Base-by-base conservation (phyloP, 1,140 invertebrate species). In the Hypothenemus hampei region DNA sequence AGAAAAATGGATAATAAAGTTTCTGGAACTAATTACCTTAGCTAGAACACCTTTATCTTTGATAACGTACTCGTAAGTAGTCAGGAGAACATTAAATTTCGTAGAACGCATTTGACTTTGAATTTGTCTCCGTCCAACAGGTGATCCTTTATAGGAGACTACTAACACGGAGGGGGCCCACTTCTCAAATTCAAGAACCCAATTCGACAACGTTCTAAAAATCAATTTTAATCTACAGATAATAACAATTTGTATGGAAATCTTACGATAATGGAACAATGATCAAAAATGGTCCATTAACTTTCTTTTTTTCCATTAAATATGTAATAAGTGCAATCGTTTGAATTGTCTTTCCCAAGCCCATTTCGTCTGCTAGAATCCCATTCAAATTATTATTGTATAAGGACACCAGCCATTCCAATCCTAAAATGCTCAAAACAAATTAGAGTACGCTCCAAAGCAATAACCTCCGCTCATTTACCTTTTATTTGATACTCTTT, bases 161-260 rank as follows among this genome's bases (percentile, higher is more conserved):
- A 72, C 99, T 98, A 0, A 95, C 97, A 99, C 96, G 40, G 91
- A 90, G 1, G 97, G 97, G 74, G 95, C 99, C 96, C 97, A 99
- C 74, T 98, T 99, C 74, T 99, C 99, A 65, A 97, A 93, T 74
- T 99, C 97, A 89, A 98, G 95, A 77, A 99, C 96, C 97, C 97
- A 99, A 77, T 99, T 99, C 22, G 99, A 80, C 88, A 99, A 96
- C n/a, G 99, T 96, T 66, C n/a, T n/a, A n/a, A n/a, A n/a, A n/a
- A n/a, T n/a, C n/a, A n/a, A n/a, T n/a, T n/a, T n/a, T n/a, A n/a
- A n/a, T n/a, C n/a, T n/a, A n/a, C n/a, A n/a, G n/a, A n/a, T n/a
- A n/a, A n/a, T n/a, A n/a, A n/a, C n/a, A n/a, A n/a, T n/a, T n/a
- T n/a, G n/a, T n/a, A n/a, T n/a, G n/a, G n/a, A n/a, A n/a, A n/a